Evolutionary conservation across 2,797 vertebrate species (phyloP), one percentile per base, ranked within the genome.

Genomic region (Botia kubotai): DNA sequence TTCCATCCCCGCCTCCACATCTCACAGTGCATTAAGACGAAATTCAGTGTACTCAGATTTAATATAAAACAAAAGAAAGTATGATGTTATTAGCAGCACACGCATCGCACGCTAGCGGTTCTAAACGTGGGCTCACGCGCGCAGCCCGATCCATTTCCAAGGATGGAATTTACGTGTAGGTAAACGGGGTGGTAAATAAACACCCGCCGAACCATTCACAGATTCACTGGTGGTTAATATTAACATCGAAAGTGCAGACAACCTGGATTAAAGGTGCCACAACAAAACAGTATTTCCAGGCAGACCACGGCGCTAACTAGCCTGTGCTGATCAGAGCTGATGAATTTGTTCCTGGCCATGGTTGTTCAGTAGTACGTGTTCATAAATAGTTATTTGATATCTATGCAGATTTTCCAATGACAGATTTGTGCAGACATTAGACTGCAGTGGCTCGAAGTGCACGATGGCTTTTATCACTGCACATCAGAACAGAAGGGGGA

Each of bases 11-110:
- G 83, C 87, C 89, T 89, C 90, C 91, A 92, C 85, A 89, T 91
- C 94, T 94, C 93, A 93, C 94, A 95, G 94, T 94, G 94, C 93
- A 94, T 94, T 94, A 94, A 94, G 92, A 94, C 92, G 88, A 92
- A 87, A 88, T 94, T 94, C 93, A 94, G 94, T 94, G 93, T 95
- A 93, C 92, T 94, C 91, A 84, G 91, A 94, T 92, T 90, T 77
- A 85, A 85, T 82, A 80, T 72, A 72, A 83, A 72, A 81, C 26
- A 71, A 62, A 75, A 65, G 85, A 68, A 88, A 87, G 14, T 76
- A 76, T 79, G 83, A 83, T 73, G 86, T 92, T 84, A 91, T 90
- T 89, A 92, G 91, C 92, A 91, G 91, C 91, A 90, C 67, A 52
- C 50, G 72, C 13, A 43, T 72, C 60, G 52, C 82, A 78, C 75